phyloP scores from a whole-genome alignment of 2,797 vertebrate genomes.

The Sphaeramia orbicularis region DNA sequence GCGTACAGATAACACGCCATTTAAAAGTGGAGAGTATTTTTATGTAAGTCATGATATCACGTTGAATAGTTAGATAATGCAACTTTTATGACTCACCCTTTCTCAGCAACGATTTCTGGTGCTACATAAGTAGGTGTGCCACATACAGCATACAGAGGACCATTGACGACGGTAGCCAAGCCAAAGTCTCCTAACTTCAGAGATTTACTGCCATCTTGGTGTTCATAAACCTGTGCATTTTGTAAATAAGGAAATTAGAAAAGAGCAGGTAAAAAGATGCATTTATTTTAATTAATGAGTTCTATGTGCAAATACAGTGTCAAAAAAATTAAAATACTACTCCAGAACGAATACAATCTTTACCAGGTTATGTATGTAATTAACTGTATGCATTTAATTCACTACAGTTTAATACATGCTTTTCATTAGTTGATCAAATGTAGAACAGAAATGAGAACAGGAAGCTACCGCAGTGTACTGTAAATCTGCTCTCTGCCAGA shows the following conservation, averaged over 20 bases:
- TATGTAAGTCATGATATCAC: too few species aligned
- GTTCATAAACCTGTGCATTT: slow-evolving; percentile 91
- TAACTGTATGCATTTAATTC: too few species aligned
- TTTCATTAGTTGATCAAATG: background rate
- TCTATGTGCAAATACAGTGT: too few species aligned
- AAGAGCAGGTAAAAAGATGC: background rate
- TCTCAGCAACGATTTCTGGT: slow-evolving; percentile 96
- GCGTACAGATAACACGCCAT: too few species aligned
- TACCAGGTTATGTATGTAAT: too few species aligned
- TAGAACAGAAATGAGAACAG: background rate
- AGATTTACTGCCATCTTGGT: slow-evolving; percentile 94
- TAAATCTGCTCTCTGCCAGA: background rate
- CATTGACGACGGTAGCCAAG: slow-evolving; percentile 93
- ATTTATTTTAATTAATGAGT: too few species aligned
- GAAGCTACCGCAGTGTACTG: background rate
- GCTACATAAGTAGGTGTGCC: slow-evolving; percentile 98
- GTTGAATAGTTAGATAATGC: background rate
- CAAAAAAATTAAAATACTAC: background rate
- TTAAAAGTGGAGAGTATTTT: too few species aligned
- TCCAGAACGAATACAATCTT: background rate
- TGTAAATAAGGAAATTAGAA: slow-evolving; percentile 12
- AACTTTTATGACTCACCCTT: slow-evolving; percentile 85
- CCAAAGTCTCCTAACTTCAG: slow-evolving; percentile 97
- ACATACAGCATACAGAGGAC: slow-evolving; percentile 94
- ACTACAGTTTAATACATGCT: too few species aligned